A percentile compares a stretch with the other conserved stretches of the same genome.
Conservation (phyloP, 1,140 invertebrate genomes). For the Solenopsis fugax region DNA sequence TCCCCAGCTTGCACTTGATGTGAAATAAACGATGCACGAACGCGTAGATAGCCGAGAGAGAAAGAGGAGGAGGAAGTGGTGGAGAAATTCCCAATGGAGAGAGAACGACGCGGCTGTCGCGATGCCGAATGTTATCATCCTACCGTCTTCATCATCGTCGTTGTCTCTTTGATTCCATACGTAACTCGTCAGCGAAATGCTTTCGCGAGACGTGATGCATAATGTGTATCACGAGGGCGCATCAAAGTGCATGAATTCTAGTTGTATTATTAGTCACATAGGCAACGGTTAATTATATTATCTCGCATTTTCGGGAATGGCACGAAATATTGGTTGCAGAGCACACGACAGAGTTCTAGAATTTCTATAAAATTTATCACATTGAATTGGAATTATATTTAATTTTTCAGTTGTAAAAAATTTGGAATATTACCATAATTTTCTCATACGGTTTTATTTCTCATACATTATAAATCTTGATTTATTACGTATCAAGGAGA, state of each 20-base stretch:
- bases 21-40: constrained; percentile 56
- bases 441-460: neutral
- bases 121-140: constrained; percentile 42
- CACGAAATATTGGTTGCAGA: neutral
- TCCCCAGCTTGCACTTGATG: constrained; percentile 52
- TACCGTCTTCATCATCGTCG: constrained; percentile 34
- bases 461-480: neutral
- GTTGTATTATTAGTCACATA: constrained; percentile 22
- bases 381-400: neutral
- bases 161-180: constrained; percentile 33
- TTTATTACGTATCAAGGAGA: neutral
- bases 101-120: constrained; percentile 26
- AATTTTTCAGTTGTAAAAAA: neutral
- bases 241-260: constrained; percentile 33
- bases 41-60: constrained; percentile 41
- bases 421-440: neutral
- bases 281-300: constrained; percentile 22
- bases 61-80: neutral
- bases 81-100: constrained; percentile 21
- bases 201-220: constrained; percentile 16
- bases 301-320: neutral
- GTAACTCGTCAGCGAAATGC: constrained; percentile 29
- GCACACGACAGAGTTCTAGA: neutral
- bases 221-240: constrained; percentile 1
- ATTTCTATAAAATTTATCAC: neutral